These are phyloP conservation scores for Muscidifurax raptorellus DNA, from an alignment of 1,140 invertebrate genomes.

Conservation along the genomic window DNA sequence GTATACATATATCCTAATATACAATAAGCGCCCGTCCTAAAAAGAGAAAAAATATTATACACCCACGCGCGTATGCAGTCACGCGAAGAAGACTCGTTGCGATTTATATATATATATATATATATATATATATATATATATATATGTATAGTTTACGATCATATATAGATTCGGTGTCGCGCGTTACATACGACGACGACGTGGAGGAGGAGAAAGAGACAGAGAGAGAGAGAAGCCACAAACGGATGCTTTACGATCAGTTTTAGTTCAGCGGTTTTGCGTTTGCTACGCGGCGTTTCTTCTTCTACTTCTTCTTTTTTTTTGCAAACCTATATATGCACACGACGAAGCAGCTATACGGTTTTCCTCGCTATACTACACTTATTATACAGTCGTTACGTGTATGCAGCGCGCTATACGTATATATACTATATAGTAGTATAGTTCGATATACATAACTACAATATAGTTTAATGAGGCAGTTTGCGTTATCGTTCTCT, in stretches of 20 bases:
- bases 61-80: background rate
- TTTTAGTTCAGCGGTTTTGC: background rate
- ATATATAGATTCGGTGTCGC: too few relatives aligned
- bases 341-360: background rate
- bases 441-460: background rate
- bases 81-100: background rate
- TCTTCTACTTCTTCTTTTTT: background rate
- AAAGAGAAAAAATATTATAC: background rate
- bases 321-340: background rate
- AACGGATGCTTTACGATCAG: background rate
- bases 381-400: background rate
- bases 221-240: constrained; percentile 2
- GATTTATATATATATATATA: background rate
- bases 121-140: background rate
- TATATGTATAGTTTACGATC: too few relatives aligned
- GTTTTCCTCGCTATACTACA: background rate
- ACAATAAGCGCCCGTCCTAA: too few relatives aligned
- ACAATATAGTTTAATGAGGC: constrained; percentile 50
- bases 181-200: background rate
- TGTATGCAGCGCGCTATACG: background rate
- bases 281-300: background rate
- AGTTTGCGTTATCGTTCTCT: constrained; percentile 44
- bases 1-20: too few relatives aligned
- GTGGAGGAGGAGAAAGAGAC: background rate
- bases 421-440: constrained; percentile 42